These are phyloP conservation scores for Furcifer pardalis DNA, from an alignment of 2,797 vertebrate genomes.

Conservation along the genomic window DNA sequence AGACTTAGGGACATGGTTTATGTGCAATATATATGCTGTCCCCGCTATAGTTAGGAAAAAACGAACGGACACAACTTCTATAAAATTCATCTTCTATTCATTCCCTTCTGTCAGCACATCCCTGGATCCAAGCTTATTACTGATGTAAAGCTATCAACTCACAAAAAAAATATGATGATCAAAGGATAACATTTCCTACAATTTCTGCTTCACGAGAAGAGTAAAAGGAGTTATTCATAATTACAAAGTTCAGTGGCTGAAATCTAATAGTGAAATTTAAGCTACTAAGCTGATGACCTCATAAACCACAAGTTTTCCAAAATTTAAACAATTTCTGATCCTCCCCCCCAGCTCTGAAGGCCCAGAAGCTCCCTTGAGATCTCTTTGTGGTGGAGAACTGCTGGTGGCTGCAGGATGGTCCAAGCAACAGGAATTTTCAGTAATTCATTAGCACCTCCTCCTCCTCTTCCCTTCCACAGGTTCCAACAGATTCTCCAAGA, in stretches of 20 bases:
- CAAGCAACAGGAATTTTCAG: too few species aligned
- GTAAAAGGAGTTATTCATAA: background rate
- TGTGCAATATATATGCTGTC: background rate
- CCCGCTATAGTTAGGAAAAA: background rate
- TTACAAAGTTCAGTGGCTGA: background rate
- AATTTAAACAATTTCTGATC: background rate
- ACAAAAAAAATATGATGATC: background rate
- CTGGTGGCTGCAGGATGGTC: too few species aligned
- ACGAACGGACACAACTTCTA: background rate
- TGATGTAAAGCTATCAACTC: background rate
- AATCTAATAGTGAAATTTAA: background rate
- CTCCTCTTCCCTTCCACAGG: too few species aligned
- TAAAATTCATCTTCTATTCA: background rate
- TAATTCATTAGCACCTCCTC: too few species aligned
- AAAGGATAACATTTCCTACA: background rate
- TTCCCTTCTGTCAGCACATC: background rate
- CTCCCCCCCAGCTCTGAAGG: too few species aligned
- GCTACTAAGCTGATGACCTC: too few species aligned
- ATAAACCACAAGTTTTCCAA: too few species aligned
- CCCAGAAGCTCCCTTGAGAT: too few species aligned
- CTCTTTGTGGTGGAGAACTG: too few species aligned
- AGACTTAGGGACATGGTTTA: too few species aligned
- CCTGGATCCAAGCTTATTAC: background rate
- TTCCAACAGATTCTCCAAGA: too few species aligned
- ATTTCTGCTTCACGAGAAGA: background rate